Percentiles rank a stretch among this genome's conserved stretches.
Evolutionary conservation across 2,797 vertebrate species (phyloP).

Genomic region (Chelidonichthys spinosus): DNA sequence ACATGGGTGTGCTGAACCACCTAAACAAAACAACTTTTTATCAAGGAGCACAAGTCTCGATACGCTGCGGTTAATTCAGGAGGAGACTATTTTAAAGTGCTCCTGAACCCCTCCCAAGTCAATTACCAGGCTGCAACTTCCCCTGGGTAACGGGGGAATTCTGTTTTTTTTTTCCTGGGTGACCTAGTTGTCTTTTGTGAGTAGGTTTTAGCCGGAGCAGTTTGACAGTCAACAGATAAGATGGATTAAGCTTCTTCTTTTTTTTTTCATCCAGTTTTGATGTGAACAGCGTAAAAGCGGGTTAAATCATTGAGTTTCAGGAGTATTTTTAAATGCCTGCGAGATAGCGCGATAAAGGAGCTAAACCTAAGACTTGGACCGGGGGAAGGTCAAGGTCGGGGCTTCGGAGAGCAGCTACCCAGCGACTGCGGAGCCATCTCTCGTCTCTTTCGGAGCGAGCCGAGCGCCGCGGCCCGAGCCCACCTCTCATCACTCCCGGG

Average conservation of each 20-base stretch:
- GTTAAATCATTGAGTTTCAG: conserved; percentile 89
- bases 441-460: conserved; percentile 39
- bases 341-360: conserved; percentile 86
- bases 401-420: conserved; percentile 75
- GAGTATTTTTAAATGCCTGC: conserved; percentile 89
- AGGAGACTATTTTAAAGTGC: conserved; percentile 68
- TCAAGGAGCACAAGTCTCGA: conserved; percentile 37
- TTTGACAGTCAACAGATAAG: conserved; percentile 93
- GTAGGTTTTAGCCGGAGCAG: conserved; percentile 89
- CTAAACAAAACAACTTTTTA: conserved; percentile 41
- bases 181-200: conserved; percentile 92
- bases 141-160: conserved; percentile 82
- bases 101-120: conserved; percentile 80
- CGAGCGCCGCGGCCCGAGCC: conserved; percentile 49
- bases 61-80: conserved; percentile 61
- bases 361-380: conserved; percentile 84
- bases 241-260: conserved; percentile 89
- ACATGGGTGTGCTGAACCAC: conserved; percentile 19
- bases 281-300: conserved; percentile 89
- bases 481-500: conserved; percentile 75
- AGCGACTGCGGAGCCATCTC: conserved; percentile 65
- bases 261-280: conserved; percentile 88
- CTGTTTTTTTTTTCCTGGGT: conserved; percentile 81
- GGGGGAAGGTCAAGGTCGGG: conserved; percentile 83
- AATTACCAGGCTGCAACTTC: conserved; percentile 87